phyloP scores from a whole-genome alignment of 2,888 invertebrate species.

The Neoitamus cyanurus region DNA sequence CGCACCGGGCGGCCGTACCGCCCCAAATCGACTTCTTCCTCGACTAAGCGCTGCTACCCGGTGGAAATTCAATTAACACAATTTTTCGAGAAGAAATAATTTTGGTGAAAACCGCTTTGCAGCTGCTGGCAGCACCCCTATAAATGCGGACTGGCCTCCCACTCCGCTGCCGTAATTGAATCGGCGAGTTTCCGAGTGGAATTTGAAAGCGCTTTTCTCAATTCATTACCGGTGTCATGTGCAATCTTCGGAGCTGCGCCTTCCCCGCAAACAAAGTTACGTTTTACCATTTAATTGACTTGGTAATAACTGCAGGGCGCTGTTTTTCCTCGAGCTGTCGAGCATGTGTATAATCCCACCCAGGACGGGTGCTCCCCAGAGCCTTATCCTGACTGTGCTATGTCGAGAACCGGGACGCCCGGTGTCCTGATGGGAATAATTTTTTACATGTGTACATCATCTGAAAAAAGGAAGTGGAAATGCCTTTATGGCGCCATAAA shows the following conservation, averaged over 20 bases:
- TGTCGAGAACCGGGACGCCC: not conserved
- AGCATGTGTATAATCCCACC: not conserved
- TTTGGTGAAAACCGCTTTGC: not conserved
- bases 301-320: not conserved
- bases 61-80: not conserved
- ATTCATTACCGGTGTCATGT: not conserved
- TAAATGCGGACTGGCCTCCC: not conserved
- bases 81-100: not conserved
- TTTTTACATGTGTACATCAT: slow-evolving; percentile 9
- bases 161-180: not conserved
- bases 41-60: not conserved
- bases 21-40: not conserved
- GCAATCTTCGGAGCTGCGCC: not conserved
- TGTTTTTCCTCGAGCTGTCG: not conserved
- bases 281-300: not conserved
- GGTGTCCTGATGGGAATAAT: not conserved
- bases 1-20: not conserved
- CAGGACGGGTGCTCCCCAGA: not conserved
- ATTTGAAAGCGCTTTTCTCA: not conserved
- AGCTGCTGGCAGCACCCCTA: not conserved
- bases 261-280: not conserved
- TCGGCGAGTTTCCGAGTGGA: not conserved
- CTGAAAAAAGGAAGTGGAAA: slow-evolving; percentile 1
- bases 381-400: not conserved
- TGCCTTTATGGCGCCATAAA: slow-evolving; percentile 7